Evolutionary conservation across 2,113 vertebrate genomes (phyloP).

Genomic region (Phalacrocorax pelagicus): DNA sequence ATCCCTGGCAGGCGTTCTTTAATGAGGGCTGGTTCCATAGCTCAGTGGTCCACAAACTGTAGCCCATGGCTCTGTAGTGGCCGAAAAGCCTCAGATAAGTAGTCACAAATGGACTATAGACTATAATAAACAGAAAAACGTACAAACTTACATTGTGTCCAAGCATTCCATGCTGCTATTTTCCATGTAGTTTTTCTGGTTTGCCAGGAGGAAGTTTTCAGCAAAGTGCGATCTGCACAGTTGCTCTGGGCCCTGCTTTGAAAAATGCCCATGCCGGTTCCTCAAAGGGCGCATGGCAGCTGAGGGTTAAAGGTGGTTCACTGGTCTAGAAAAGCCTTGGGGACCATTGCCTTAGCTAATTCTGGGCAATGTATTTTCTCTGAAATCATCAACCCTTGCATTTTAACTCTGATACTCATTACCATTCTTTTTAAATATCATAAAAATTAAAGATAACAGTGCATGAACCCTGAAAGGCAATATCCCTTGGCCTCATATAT

Average conservation of each 20-base stretch:
- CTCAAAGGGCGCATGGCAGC: not conserved
- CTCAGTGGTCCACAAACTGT: not conserved
- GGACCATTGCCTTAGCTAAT: not conserved
- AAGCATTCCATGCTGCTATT: not conserved
- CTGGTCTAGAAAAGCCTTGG: constrained; percentile 35
- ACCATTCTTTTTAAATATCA: constrained; percentile 19
- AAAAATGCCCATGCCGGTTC: not conserved
- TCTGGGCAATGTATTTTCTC: not conserved
- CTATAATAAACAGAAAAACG: constrained; percentile 18
- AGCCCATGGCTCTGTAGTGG: not conserved
- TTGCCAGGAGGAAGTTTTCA: constrained; percentile 24
- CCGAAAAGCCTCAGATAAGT: not conserved
- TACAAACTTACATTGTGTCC: not conserved
- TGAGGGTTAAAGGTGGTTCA: constrained; percentile 42
- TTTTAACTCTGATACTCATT: constrained; percentile 25
- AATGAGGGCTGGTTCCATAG: constrained; percentile 3
- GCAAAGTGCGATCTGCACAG: constrained; percentile 10
- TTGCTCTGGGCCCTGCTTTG: constrained; percentile 35
- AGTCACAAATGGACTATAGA: not conserved
- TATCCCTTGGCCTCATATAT: not conserved
- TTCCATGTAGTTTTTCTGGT: not conserved
- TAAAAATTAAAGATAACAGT: constrained; percentile 37
- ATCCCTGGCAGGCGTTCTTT: constrained; percentile 10
- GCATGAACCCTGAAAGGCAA: constrained; percentile 26
- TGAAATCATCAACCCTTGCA: not conserved